Percentiles rank a stretch among this genome's conserved stretches.
Conservation (phyloP, 1,140 invertebrate genomes). For the Heliconius hermathena region DNA sequence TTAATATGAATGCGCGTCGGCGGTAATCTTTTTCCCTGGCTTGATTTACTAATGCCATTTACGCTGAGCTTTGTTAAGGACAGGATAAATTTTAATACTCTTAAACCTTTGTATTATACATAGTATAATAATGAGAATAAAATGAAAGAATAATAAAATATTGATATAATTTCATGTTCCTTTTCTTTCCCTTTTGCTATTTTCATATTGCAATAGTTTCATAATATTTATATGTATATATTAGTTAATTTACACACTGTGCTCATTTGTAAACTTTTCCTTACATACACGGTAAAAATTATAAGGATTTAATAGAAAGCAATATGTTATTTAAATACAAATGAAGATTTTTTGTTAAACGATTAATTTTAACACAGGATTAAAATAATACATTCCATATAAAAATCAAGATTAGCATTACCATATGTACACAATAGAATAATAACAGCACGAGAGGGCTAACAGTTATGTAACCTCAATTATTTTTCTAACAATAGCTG, state of each 20-base stretch:
- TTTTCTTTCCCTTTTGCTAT: no score
- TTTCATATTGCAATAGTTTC: no score
- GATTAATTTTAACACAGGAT: background rate
- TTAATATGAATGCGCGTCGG: background rate
- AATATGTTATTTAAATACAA: no score
- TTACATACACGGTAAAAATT: no score
- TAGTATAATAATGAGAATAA: background rate
- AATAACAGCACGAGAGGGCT: slow-evolving; percentile 45
- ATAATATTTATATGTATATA: no score
- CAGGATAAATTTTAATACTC: slow-evolving; percentile 5
- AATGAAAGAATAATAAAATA: background rate
- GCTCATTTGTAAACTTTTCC: no score
- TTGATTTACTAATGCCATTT: slow-evolving; percentile 11
- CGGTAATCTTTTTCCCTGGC: slow-evolving; percentile 2
- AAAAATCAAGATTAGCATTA: slow-evolving; percentile 31
- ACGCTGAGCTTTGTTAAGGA: slow-evolving; percentile 8
- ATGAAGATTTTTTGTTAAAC: no score
- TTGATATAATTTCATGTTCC: slow-evolving; percentile 2
- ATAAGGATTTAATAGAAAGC: no score
- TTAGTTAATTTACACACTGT: no score
- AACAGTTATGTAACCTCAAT: slow-evolving; percentile 65
- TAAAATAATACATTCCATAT: slow-evolving; percentile 8
- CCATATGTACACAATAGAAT: slow-evolving; percentile 38
- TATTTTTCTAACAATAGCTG: slow-evolving; percentile 73
- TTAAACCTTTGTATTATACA: background rate